These are phyloP conservation scores for Pyrocoelia pectoralis DNA, from an alignment of 2,888 invertebrate genomes.

Conservation along the genomic window DNA sequence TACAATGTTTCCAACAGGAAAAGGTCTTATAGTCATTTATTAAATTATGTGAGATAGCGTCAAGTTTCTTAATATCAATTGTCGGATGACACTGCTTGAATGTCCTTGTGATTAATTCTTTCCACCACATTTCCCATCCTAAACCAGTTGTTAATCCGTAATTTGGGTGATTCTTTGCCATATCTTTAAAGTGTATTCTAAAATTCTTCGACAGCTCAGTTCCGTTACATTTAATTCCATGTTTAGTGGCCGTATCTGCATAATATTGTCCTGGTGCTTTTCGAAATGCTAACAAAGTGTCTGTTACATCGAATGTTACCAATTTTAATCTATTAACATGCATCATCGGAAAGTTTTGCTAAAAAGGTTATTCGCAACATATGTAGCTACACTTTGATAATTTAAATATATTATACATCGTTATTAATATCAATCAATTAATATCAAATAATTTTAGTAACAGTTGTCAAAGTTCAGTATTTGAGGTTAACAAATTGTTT, in stretches of 20 bases:
- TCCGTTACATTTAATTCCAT: conserved; percentile 72
- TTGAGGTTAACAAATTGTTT: no score
- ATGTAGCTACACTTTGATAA: no score
- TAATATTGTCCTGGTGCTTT: conserved; percentile 79
- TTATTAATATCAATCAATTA: no score
- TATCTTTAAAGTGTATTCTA: conserved; percentile 68
- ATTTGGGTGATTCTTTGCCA: conserved; percentile 78
- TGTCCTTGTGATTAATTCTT: conserved; percentile 69
- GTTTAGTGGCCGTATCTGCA: conserved; percentile 70
- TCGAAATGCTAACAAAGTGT: conserved; percentile 79
- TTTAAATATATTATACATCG: no score
- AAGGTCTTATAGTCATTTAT: conserved; percentile 75
- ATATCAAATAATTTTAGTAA: no score
- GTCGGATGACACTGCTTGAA: conserved; percentile 65
- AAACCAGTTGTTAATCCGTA: conserved; percentile 76
- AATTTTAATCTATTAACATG: conserved; percentile 62
- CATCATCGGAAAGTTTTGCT: background rate
- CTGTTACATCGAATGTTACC: conserved; percentile 89
- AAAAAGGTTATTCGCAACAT: no score
- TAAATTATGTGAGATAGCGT: conserved; percentile 66
- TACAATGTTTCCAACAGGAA: conserved; percentile 76
- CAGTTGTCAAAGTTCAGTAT: no score
- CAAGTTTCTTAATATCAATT: conserved; percentile 57
- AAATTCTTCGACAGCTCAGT: conserved; percentile 69
- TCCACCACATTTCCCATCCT: conserved; percentile 87